Percentiles rank a stretch among this genome's conserved stretches.
phyloP scores from a whole-genome alignment of 2,888 invertebrate species.

The Monoplex corrugatus region DNA sequence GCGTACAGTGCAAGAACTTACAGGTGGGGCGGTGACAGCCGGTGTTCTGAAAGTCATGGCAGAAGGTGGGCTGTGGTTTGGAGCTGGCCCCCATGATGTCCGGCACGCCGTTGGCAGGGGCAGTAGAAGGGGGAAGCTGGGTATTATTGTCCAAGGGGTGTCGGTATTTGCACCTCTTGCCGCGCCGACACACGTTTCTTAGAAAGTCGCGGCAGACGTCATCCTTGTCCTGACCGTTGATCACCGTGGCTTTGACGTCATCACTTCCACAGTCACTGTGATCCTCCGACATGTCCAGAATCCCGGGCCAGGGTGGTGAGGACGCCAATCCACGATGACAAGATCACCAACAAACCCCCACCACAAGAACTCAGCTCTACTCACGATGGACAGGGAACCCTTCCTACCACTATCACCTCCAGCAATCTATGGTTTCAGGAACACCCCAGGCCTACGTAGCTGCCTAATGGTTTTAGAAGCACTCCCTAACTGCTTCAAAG shows the following conservation, averaged over 20 bases:
- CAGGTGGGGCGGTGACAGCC: constrained; percentile 89
- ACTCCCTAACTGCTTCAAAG: background rate
- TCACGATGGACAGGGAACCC: too few species aligned
- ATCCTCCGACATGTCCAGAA: constrained; percentile 71
- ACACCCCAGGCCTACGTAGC: background rate
- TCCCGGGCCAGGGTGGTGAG: background rate
- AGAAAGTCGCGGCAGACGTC: constrained; percentile 85
- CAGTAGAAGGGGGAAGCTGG: background rate
- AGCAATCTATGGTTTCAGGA: too few species aligned
- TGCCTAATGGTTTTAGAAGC: background rate
- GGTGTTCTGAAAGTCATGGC: constrained; percentile 87
- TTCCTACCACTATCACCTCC: background rate
- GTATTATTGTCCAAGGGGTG: too few species aligned
- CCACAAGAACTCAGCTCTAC: background rate
- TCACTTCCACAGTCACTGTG: constrained; percentile 74
- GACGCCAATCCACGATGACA: too few species aligned
- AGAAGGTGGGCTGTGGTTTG: constrained; percentile 82
- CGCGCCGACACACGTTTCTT: constrained; percentile 85
- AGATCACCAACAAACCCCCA: too few species aligned
- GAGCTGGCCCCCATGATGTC: constrained; percentile 61
- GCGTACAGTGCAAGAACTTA: constrained; percentile 89
- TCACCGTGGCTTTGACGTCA: constrained; percentile 53
- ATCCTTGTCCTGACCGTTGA: constrained; percentile 64
- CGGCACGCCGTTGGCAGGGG: background rate
- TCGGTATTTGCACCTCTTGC: constrained; percentile 84